Conservation (phyloP, 2,113 vertebrate genomes). For the Thryonomys swinderianus region DNA sequence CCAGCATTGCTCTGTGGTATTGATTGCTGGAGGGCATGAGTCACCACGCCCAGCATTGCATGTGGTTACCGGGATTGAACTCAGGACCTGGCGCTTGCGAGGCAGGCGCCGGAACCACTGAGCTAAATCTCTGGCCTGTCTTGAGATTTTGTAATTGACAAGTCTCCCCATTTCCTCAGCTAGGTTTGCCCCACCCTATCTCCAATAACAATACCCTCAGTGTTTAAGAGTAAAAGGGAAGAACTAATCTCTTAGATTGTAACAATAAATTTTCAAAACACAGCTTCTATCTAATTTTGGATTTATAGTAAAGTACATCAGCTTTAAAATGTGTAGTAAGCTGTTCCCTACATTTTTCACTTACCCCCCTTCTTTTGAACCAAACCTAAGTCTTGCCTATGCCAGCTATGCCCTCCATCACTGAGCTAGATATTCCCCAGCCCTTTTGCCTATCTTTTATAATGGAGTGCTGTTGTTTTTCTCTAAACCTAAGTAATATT, state of each 20-base stretch:
- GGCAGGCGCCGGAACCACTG: too few relatives aligned
- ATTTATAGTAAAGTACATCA: neutral
- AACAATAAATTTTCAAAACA: slow-evolving; percentile 60
- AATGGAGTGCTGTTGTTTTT: slow-evolving; percentile 80
- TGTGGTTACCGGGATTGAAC: too few relatives aligned
- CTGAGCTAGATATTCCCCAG: neutral
- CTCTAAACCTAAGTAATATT: slow-evolving; percentile 60
- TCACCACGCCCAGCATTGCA: too few relatives aligned
- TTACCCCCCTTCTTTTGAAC: neutral
- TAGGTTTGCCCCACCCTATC: too few relatives aligned
- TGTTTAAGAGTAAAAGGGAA: slow-evolving; percentile 25
- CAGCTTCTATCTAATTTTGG: neutral
- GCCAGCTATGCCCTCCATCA: too few relatives aligned
- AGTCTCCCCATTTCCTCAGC: too few relatives aligned
- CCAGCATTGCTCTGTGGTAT: too few relatives aligned
- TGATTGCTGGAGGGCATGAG: too few relatives aligned
- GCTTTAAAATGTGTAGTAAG: slow-evolving; percentile 12
- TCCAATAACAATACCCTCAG: neutral
- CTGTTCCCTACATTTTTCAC: slow-evolving; percentile 60
- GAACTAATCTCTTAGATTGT: neutral
- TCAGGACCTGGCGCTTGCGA: too few relatives aligned
- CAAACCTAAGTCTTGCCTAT: too few relatives aligned
- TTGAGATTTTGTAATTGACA: too few relatives aligned
- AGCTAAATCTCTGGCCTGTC: too few relatives aligned
- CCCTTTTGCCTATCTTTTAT: slow-evolving; percentile 78